A percentile compares a stretch with the other conserved stretches of the same genome.
Evolutionary conservation across 2,797 vertebrate genomes (phyloP).

Genomic region (Vespertilio murinus): DNA sequence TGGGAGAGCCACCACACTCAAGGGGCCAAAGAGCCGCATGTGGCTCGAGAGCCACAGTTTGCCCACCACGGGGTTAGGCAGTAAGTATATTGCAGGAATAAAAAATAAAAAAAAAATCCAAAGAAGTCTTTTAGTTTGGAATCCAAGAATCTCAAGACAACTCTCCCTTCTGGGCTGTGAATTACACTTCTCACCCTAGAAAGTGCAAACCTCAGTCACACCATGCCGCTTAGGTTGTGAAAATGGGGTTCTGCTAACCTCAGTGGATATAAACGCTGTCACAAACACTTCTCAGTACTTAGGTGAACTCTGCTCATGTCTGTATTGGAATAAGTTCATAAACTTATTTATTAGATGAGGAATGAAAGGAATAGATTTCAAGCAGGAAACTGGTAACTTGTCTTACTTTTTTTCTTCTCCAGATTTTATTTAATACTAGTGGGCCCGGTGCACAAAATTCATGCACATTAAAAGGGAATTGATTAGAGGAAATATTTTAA

Average conservation of each 20-base stretch:
- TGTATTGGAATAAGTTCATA: background rate
- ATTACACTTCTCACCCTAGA: constrained; percentile 1
- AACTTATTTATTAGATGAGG: background rate
- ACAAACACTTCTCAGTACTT: background rate
- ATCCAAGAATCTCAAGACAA: background rate
- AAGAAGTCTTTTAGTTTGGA: constrained; percentile 8
- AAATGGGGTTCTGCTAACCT: background rate
- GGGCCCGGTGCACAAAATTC: too few species aligned
- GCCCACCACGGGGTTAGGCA: background rate
- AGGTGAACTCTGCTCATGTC: background rate
- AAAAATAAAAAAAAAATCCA: background rate
- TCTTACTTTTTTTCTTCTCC: constrained; percentile 5
- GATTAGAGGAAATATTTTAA: too few species aligned
- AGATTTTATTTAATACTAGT: background rate
- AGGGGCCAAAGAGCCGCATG: too few species aligned
- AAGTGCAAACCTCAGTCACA: background rate
- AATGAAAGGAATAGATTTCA: background rate
- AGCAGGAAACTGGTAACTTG: background rate
- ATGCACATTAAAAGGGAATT: too few species aligned
- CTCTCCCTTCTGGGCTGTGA: constrained; percentile 20
- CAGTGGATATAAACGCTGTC: background rate
- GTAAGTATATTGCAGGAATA: background rate
- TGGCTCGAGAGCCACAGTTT: too few species aligned
- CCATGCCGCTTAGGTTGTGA: background rate
- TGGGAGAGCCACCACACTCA: too few species aligned